A percentile compares a stretch with the other conserved stretches of the same genome.
Evolutionary conservation across 2,888 invertebrate species (phyloP).

Genomic region (Drosophila putrida): DNA sequence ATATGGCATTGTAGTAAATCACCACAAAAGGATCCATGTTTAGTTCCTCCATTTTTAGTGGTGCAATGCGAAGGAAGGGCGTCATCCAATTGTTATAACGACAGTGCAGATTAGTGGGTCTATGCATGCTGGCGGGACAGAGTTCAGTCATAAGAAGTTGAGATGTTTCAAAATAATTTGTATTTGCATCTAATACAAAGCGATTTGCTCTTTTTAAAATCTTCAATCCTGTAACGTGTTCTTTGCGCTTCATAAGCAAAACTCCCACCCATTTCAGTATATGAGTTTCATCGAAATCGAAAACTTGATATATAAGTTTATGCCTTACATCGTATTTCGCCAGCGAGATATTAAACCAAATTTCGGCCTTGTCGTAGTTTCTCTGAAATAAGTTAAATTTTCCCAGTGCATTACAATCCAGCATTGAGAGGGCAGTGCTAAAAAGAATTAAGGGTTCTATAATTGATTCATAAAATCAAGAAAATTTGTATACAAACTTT

Average conservation of each 20-base stretch:
- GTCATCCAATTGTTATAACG: slow-evolving; percentile 43
- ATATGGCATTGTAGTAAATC: slow-evolving; percentile 47
- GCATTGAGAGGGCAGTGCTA: slow-evolving; percentile 23
- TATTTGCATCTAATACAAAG: background rate
- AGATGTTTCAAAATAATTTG: background rate
- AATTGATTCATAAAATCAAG: background rate
- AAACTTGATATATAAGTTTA: background rate
- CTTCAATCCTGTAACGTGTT: background rate
- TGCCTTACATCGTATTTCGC: background rate
- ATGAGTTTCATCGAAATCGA: background rate
- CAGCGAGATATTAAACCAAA: slow-evolving; percentile 45
- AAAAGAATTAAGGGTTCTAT: background rate
- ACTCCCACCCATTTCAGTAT: slow-evolving; percentile 13
- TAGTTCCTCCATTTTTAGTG: slow-evolving; percentile 52
- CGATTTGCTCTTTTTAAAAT: background rate
- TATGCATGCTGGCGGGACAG: slow-evolving; percentile 10
- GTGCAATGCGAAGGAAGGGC: slow-evolving; percentile 45
- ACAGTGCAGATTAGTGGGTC: slow-evolving; percentile 34
- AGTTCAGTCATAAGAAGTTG: background rate
- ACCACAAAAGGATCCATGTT: slow-evolving; percentile 42
- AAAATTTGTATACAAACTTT: slow-evolving; percentile 17
- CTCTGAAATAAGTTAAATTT: slow-evolving; percentile 18
- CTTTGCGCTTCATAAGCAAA: slow-evolving; percentile 12
- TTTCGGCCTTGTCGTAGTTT: slow-evolving; percentile 9
- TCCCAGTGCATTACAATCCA: slow-evolving; percentile 46